phyloP scores from a whole-genome alignment of 1,140 invertebrate genomes.

The Wiebesia pumilae region DNA sequence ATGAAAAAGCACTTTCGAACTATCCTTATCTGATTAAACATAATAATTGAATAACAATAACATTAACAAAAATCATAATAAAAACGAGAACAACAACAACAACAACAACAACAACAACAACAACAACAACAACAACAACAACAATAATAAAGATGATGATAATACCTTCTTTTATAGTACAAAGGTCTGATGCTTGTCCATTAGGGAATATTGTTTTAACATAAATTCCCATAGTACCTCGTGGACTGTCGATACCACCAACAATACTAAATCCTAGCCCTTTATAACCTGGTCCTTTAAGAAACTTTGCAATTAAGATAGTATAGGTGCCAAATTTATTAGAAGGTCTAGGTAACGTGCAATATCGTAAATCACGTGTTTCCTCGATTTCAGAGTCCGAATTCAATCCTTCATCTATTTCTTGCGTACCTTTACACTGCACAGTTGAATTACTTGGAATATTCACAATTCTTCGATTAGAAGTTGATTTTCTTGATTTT shows the following conservation, averaged over 20 bases:
- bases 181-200: constrained; percentile 89
- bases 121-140: too few species aligned
- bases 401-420: constrained; percentile 70
- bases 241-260: constrained; percentile 90
- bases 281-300: constrained; percentile 89
- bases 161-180: constrained; percentile 88
- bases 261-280: constrained; percentile 94
- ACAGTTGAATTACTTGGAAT: constrained; percentile 53
- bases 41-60: too few species aligned
- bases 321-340: constrained; percentile 72
- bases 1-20: too few species aligned
- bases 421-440: constrained; percentile 53
- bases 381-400: constrained; percentile 71
- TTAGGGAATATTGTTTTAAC: constrained; percentile 92
- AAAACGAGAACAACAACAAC: too few species aligned
- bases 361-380: constrained; percentile 72
- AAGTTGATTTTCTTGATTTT: not conserved
- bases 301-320: constrained; percentile 79
- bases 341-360: constrained; percentile 74
- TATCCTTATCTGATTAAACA: too few species aligned
- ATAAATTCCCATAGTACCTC: constrained; percentile 92
- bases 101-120: too few species aligned
- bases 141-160: constrained; percentile 49
- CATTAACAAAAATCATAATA: too few species aligned
- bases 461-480: constrained; percentile 65